These are phyloP conservation scores for Drosophila tani DNA, from an alignment of 1,140 invertebrate species.

Conservation along the genomic window DNA sequence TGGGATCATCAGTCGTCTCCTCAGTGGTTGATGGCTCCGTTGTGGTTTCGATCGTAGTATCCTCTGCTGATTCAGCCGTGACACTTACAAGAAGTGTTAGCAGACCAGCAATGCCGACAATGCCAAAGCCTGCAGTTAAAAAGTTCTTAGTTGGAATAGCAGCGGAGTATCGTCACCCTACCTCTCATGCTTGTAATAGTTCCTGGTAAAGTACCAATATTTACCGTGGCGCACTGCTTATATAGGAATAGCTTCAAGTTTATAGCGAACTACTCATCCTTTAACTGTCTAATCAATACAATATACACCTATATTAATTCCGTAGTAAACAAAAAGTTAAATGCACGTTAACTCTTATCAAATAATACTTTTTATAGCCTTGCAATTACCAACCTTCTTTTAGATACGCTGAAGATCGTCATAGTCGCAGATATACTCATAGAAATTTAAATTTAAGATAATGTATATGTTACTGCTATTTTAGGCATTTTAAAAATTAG, in stretches of 20 bases:
- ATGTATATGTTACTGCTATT: too few species aligned
- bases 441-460: background rate
- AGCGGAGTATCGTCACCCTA: background rate
- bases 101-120: background rate
- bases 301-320: slow-evolving; percentile 10
- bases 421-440: background rate
- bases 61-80: slow-evolving; percentile 8
- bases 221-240: slow-evolving; percentile 5
- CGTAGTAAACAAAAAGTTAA: background rate
- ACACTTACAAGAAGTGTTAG: slow-evolving; percentile 13
- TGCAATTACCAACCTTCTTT: background rate
- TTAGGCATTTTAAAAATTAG: too few species aligned
- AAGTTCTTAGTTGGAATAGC: background rate
- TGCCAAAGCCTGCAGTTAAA: background rate
- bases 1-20: slow-evolving; percentile 5
- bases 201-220: background rate
- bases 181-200: slow-evolving; percentile 31
- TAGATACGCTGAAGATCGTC: background rate
- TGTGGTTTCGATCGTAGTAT: slow-evolving; percentile 19
- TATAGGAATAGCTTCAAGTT: slow-evolving; percentile 19
- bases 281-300: slow-evolving; percentile 24
- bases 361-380: slow-evolving; percentile 1
- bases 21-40: slow-evolving; percentile 8
- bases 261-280: background rate
- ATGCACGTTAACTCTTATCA: slow-evolving; percentile 22